Conservation (phyloP, 2,113 vertebrate species). For the Tachysurus fulvidraco region DNA sequence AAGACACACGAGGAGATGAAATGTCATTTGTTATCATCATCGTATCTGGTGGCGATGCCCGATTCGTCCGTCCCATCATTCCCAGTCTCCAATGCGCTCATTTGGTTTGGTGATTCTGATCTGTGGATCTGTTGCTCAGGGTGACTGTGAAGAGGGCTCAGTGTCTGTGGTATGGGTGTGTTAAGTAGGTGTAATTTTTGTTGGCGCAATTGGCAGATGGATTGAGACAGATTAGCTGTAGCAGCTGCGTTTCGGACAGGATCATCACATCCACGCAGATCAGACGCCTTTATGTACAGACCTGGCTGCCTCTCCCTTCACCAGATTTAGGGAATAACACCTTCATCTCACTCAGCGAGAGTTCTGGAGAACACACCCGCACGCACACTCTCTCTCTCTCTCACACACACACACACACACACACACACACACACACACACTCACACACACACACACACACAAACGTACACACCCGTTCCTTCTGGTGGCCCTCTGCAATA, state of each 20-base stretch:
- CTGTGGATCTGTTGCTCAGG: slow-evolving; percentile 46
- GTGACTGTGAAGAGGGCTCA: slow-evolving; percentile 46
- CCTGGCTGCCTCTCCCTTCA: slow-evolving; percentile 74
- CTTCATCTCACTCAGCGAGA: slow-evolving; percentile 73
- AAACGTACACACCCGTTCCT: slow-evolving; percentile 4
- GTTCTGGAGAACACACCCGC: slow-evolving; percentile 64
- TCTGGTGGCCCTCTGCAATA: slow-evolving; percentile 13
- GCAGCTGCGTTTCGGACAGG: slow-evolving; percentile 80
- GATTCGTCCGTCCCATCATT: background rate
- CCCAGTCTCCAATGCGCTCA: background rate
- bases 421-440: slow-evolving; percentile 24
- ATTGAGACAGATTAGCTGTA: slow-evolving; percentile 75
- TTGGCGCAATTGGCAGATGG: slow-evolving; percentile 73
- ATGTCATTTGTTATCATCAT: slow-evolving; percentile 3
- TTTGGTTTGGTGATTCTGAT: slow-evolving; percentile 30
- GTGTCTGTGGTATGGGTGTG: slow-evolving; percentile 45
- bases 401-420: slow-evolving; percentile 21
- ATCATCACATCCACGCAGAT: slow-evolving; percentile 70
- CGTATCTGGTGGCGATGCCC: slow-evolving; percentile 12
- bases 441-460: slow-evolving; percentile 23
- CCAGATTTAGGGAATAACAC: slow-evolving; percentile 77
- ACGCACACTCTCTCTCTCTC: slow-evolving; percentile 19
- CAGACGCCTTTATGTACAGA: slow-evolving; percentile 75
- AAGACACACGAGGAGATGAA: background rate
- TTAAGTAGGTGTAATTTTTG: slow-evolving; percentile 68